Evolutionary conservation across 2,888 invertebrate species (phyloP).

Genomic region (Pseudococcus jackbeardsleyi): DNA sequence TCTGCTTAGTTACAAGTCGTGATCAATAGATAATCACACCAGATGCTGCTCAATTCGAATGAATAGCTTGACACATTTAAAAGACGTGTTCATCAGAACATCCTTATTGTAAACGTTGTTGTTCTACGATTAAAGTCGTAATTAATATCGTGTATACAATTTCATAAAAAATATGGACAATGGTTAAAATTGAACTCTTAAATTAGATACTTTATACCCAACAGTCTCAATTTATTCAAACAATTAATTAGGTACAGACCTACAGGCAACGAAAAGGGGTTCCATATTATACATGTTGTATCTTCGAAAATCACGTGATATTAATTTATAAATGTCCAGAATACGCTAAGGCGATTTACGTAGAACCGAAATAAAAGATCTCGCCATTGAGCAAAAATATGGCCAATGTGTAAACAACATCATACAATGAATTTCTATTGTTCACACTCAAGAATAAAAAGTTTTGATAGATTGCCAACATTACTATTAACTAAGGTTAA

Average conservation of each 20-base stretch:
- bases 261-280: background rate
- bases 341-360: background rate
- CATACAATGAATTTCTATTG: background rate
- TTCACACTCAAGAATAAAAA: background rate
- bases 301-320: conserved; percentile 4
- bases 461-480: conserved; percentile 19
- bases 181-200: background rate
- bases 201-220: background rate
- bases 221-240: background rate
- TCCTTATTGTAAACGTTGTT: no score
- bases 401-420: background rate
- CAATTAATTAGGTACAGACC: background rate
- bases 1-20: no score
- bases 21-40: no score
- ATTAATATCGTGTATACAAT: background rate
- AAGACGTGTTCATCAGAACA: no score
- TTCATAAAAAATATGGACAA: background rate
- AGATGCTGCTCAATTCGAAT: no score
- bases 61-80: no score
- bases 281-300: background rate
- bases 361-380: background rate
- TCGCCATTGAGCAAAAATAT: background rate
- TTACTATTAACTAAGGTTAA: conserved; percentile 26
- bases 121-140: no score
- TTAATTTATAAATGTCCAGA: background rate